A percentile compares a stretch with the other conserved stretches of the same genome.
These are phyloP conservation scores for Sorex maritimensis DNA, from an alignment of 2,797 vertebrate species.

Conservation along the genomic window DNA sequence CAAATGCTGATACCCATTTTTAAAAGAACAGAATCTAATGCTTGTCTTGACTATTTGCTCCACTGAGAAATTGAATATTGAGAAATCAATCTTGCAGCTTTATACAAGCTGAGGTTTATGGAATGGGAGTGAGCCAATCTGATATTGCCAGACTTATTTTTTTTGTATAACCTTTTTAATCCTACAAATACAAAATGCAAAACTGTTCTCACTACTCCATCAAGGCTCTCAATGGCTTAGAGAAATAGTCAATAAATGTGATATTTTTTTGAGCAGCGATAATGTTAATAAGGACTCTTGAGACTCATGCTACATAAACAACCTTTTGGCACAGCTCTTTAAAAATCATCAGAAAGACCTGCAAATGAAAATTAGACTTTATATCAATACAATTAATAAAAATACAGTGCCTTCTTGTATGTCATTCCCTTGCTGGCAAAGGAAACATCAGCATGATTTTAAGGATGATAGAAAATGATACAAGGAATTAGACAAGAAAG, in stretches of 20 bases:
- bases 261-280: conserved; percentile 54
- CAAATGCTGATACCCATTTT: conserved; percentile 57
- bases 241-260: conserved; percentile 77
- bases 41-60: conserved; percentile 67
- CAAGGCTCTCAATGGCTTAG: conserved; percentile 65
- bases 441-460: not conserved
- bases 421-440: not conserved
- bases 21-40: conserved; percentile 46
- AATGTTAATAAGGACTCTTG: conserved; percentile 13
- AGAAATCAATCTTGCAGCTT: conserved; percentile 72
- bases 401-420: conserved; percentile 12
- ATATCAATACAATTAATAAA: conserved; percentile 40
- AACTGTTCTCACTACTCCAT: conserved; percentile 52
- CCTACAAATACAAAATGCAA: conserved; percentile 66
- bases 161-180: conserved; percentile 72
- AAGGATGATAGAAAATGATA: not conserved
- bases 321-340: conserved; percentile 51
- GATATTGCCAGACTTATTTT: conserved; percentile 76
- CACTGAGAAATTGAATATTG: conserved; percentile 70
- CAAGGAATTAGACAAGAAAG: conserved; percentile 49
- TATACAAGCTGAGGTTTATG: conserved; percentile 56
- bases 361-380: conserved; percentile 46
- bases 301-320: not conserved
- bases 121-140: conserved; percentile 60
- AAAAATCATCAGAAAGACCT: conserved; percentile 70